Evolutionary conservation across 2,888 invertebrate species (phyloP).

Genomic region (Andrena hattorfiana): DNA sequence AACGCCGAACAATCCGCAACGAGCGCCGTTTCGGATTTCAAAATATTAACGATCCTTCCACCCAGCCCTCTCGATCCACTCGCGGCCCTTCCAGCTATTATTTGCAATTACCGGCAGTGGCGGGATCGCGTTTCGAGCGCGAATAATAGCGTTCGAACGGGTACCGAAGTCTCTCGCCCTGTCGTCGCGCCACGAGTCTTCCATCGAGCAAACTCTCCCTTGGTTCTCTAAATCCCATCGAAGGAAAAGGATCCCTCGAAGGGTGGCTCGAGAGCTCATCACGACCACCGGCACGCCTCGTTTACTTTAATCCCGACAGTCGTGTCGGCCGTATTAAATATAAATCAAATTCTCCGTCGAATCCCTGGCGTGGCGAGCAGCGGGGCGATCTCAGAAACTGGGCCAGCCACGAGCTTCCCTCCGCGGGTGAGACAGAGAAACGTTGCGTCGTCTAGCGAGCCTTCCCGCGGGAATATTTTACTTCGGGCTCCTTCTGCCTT

Average conservation of each 20-base stretch:
- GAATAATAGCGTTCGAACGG: conserved; percentile 22
- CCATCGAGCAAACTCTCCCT: conserved; percentile 20
- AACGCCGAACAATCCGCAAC: conserved; percentile 46
- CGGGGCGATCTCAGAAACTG: background rate
- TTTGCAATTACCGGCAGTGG: conserved; percentile 47
- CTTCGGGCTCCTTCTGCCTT: background rate
- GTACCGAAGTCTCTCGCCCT: background rate
- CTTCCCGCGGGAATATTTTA: too few species aligned
- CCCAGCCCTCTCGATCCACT: background rate
- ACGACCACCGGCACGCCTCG: conserved; percentile 67
- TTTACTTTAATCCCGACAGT: conserved; percentile 68
- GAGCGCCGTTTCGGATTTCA: conserved; percentile 52
- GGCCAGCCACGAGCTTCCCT: background rate
- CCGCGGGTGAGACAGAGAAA: too few species aligned
- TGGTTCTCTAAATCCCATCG: conserved; percentile 46
- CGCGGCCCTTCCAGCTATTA: conserved; percentile 33
- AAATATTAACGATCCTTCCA: conserved; percentile 56
- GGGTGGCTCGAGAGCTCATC: conserved; percentile 59
- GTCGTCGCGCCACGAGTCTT: background rate
- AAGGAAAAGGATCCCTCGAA: conserved; percentile 55
- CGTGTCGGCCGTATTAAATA: conserved; percentile 69
- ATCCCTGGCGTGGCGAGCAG: conserved; percentile 39
- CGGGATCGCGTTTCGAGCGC: conserved; percentile 37
- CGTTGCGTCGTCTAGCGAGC: too few species aligned
- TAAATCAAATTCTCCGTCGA: conserved; percentile 65